A percentile compares a stretch with the other conserved stretches of the same genome.
Conservation (phyloP, 2,888 invertebrate genomes). For the Abrostola triplasia region DNA sequence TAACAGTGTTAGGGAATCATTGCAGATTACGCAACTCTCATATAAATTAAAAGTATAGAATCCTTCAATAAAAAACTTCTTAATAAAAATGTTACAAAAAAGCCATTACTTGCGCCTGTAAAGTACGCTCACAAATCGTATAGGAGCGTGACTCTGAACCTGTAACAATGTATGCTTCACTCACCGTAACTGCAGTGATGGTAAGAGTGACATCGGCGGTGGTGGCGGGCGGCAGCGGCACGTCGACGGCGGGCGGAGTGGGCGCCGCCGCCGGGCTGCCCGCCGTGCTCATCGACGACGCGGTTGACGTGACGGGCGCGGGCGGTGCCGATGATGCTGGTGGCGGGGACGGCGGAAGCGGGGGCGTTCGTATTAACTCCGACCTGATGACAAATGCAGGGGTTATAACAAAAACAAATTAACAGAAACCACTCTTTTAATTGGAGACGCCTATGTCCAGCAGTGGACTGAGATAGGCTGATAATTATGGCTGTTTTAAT, state of each 20-base stretch:
- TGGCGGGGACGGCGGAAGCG: slow-evolving; percentile 80
- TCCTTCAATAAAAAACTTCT: neutral
- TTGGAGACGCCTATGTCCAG: too few relatives aligned
- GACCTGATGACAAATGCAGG: slow-evolving; percentile 59
- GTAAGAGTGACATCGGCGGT: slow-evolving; percentile 49
- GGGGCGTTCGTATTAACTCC: slow-evolving; percentile 77
- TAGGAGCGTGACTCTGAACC: neutral
- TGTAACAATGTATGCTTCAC: slow-evolving; percentile 3
- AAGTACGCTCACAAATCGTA: too few relatives aligned
- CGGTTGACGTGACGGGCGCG: slow-evolving; percentile 60
- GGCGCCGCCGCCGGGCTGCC: slow-evolving; percentile 60
- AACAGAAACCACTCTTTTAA: too few relatives aligned
- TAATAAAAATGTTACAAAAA: too few relatives aligned
- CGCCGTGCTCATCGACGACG: slow-evolving; percentile 55
- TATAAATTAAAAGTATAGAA: neutral
- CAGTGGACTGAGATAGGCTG: too few relatives aligned
- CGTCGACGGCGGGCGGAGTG: slow-evolving; percentile 55
- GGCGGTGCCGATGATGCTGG: slow-evolving; percentile 78
- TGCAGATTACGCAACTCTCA: too few relatives aligned
- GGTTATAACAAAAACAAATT: neutral
- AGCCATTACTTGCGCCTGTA: too few relatives aligned
- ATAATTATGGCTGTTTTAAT: too few relatives aligned
- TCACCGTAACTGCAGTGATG: slow-evolving; percentile 60
- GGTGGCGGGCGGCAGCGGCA: slow-evolving; percentile 47
- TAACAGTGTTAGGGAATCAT: too few relatives aligned